These are phyloP conservation scores for Hippocampus guttulatus DNA, from an alignment of 2,113 vertebrate genomes.

Conservation along the genomic window DNA sequence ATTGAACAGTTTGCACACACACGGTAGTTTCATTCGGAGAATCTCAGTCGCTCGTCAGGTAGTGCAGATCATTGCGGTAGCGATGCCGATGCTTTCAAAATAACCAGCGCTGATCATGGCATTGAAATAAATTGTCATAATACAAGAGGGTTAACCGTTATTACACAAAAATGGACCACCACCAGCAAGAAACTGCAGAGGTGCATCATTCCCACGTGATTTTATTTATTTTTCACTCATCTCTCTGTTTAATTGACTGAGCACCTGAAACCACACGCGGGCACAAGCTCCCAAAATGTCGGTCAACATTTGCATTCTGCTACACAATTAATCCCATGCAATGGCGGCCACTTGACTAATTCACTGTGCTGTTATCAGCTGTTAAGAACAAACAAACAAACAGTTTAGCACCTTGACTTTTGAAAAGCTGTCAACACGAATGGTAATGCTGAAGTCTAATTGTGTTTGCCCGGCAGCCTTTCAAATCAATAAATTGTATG, in stretches of 20 bases:
- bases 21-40: conserved; percentile 39
- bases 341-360: no score
- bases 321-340: no score
- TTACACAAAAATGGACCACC: conserved; percentile 21
- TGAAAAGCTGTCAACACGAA: no score
- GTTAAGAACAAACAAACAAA: no score
- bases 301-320: no score
- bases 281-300: no score
- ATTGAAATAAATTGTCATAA: conserved; percentile 29
- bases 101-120: conserved; percentile 22
- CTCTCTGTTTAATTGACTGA: background rate
- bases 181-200: background rate
- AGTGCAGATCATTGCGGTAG: conserved; percentile 22
- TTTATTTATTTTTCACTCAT: background rate
- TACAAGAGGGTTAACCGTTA: conserved; percentile 8
- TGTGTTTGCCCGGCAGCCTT: no score
- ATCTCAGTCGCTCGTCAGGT: conserved; percentile 33
- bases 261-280: background rate
- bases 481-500: no score
- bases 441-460: no score
- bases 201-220: background rate
- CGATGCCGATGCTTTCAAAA: conserved; percentile 47
- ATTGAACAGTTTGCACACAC: conserved; percentile 32
- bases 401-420: no score
- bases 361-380: no score